These are phyloP conservation scores for Acanthis flammea DNA, from an alignment of 2,797 vertebrate species.

Conservation along the genomic window DNA sequence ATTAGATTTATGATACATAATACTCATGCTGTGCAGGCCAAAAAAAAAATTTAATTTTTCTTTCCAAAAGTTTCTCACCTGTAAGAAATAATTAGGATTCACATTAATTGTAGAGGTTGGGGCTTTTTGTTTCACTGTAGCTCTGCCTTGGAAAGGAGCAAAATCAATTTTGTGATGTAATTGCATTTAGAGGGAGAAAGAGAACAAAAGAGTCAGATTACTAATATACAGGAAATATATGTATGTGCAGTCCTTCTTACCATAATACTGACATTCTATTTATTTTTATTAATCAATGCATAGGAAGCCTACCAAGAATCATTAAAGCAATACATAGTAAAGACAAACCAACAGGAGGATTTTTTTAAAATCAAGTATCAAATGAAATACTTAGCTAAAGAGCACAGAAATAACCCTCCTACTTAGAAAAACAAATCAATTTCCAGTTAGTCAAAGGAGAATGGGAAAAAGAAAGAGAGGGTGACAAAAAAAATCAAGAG, in stretches of 20 bases:
- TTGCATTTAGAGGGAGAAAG: conserved; percentile 10
- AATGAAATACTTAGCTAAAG: not conserved
- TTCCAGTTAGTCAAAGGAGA: conserved; percentile 6
- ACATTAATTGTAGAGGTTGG: not conserved
- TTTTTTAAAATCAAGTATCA: not conserved
- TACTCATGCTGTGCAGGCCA: not conserved
- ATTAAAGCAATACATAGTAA: not conserved
- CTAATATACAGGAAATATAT: conserved; percentile 27
- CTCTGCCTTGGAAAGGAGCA: not conserved
- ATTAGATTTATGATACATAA: not conserved
- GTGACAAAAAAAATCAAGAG: not conserved
- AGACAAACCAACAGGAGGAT: not conserved
- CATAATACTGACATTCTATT: conserved; percentile 39
- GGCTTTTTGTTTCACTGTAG: not conserved
- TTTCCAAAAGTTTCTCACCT: not conserved
- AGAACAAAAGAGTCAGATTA: conserved; percentile 26
- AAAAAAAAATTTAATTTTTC: not conserved
- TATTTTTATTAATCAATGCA: conserved; percentile 36
- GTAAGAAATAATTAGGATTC: not conserved
- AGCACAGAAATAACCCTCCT: not conserved
- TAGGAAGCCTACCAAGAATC: conserved; percentile 20
- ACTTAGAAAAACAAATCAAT: conserved; percentile 33
- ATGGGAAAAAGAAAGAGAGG: not conserved
- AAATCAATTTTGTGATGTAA: conserved; percentile 23
- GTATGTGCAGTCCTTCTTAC: not conserved